Evolutionary conservation across 37 sponge, comb jelly and placozoan species (phyloP).

Genomic region (Hormiphora californensis): DNA sequence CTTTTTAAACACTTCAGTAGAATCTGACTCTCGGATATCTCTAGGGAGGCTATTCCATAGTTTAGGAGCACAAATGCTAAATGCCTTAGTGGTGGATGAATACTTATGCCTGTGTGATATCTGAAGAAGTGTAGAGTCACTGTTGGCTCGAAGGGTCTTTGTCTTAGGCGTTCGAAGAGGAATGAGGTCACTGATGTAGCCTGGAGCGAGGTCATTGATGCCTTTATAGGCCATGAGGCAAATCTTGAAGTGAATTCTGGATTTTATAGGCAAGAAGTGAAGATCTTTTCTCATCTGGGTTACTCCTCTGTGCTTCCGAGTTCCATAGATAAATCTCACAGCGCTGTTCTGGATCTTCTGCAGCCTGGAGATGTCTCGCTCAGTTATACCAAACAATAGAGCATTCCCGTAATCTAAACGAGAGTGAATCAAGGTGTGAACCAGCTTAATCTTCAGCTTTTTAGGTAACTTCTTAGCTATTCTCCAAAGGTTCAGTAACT

Average conservation of each 20-base stretch:
- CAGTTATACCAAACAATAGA: neutral
- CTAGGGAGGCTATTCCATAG: neutral
- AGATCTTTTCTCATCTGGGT: neutral
- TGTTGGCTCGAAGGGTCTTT: neutral
- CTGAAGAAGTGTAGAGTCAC: neutral
- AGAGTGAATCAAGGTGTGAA: neutral
- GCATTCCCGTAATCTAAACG: neutral
- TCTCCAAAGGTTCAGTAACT: neutral
- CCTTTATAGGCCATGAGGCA: neutral
- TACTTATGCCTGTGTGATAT: neutral
- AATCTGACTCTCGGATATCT: no score
- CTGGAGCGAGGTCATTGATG: neutral
- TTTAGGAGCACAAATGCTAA: neutral
- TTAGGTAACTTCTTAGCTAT: neutral
- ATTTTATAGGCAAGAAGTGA: neutral
- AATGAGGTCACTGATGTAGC: neutral
- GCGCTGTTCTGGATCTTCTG: neutral
- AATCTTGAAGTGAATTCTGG: neutral
- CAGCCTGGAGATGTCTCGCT: neutral
- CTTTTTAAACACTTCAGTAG: no score
- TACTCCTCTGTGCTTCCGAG: neutral
- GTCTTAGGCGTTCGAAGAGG: neutral
- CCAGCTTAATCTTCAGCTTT: neutral
- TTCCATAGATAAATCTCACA: neutral
- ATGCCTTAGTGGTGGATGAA: neutral